Conservation (phyloP, 2,797 vertebrate species). For the Pipistrellus pygmaeus region DNA sequence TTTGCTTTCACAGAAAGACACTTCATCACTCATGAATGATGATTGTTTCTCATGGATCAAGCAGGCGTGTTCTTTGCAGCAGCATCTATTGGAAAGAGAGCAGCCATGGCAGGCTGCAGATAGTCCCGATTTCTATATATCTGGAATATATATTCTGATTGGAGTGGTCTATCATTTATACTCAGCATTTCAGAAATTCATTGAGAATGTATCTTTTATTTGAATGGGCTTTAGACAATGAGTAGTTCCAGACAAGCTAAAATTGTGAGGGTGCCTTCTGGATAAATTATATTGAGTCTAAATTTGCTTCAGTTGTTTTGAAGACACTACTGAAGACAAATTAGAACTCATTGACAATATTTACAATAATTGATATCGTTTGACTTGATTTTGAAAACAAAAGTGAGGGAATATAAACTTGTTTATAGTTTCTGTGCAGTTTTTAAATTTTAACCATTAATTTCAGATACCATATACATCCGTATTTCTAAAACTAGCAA, state of each 20-base stretch:
- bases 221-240: background rate
- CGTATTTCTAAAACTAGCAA: slow-evolving; percentile 3
- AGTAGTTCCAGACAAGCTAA: background rate
- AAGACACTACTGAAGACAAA: background rate
- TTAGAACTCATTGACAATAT: background rate
- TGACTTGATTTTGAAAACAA: slow-evolving; percentile 47
- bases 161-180: background rate
- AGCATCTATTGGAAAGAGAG: background rate
- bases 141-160: background rate
- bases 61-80: background rate
- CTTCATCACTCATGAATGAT: background rate
- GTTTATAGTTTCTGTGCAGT: background rate
- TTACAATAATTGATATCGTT: background rate
- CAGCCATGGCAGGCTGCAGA: background rate
- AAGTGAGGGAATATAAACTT: background rate
- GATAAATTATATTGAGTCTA: background rate
- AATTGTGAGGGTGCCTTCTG: background rate
- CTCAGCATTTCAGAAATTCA: background rate
- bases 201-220: background rate
- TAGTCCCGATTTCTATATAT: background rate
- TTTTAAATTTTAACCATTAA: background rate
- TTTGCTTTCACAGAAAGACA: background rate
- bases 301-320: background rate
- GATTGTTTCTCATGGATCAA: background rate
- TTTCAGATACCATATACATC: background rate